phyloP scores from a whole-genome alignment of 1,140 invertebrate genomes.

The Epicauta chinensis region DNA sequence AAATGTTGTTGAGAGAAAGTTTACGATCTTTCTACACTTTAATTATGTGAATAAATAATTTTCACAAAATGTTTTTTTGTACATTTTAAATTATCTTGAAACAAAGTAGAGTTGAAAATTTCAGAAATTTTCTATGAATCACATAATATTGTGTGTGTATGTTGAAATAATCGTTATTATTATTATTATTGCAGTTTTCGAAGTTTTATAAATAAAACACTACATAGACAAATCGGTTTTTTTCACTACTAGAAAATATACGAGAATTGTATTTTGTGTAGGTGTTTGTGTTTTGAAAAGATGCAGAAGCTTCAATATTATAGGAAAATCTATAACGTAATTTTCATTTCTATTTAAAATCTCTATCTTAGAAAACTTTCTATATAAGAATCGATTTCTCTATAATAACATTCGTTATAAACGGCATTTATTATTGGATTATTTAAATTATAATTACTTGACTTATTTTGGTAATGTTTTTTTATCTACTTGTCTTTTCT shows the following conservation, averaged over 20 bases:
- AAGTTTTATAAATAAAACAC: too few species aligned
- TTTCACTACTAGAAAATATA: too few species aligned
- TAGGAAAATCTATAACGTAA: too few species aligned
- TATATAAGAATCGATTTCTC: constrained; percentile 5
- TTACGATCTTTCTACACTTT: background rate
- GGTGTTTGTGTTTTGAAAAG: too few species aligned
- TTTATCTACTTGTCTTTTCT: background rate
- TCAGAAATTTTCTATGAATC: constrained; percentile 8
- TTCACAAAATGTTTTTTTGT: background rate
- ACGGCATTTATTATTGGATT: background rate
- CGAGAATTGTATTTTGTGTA: too few species aligned
- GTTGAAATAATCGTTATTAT: too few species aligned
- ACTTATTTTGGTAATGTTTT: constrained; percentile 2
- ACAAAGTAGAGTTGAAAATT: constrained; percentile 4
- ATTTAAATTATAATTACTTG: background rate
- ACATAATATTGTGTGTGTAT: constrained; percentile 3
- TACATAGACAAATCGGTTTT: too few species aligned
- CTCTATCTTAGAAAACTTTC: constrained; percentile 9
- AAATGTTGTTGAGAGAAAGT: background rate
- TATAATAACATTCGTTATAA: background rate
- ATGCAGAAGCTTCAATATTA: too few species aligned
- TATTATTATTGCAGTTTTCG: too few species aligned
- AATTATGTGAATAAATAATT: background rate
- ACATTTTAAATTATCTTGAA: background rate
- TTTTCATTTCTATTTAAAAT: background rate